Evolutionary conservation across 2,113 vertebrate genomes (phyloP), one percentile per base, ranked within the genome.

Genomic region (Platycercus adscitus): DNA sequence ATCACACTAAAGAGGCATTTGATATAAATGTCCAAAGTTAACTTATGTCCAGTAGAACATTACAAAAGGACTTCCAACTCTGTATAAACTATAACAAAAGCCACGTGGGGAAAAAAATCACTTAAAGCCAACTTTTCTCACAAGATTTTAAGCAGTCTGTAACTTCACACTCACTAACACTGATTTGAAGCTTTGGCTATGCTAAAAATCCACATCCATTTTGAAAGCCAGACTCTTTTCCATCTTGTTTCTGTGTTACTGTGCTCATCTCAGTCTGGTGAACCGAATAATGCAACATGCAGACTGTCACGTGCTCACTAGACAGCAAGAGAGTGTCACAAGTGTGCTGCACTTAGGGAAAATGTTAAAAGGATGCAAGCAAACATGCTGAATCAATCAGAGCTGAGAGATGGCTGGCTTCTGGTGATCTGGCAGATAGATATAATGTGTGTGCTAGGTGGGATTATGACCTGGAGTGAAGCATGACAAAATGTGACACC

Each of bases 391-490:
- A 43, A 84, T 52, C 68, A 39, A 84, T 52, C 68, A 33, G 79
- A 96, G 90, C 82, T 47, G 61, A 47, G 52, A 37, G 52, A 60
- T 1, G 24, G 16, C 55, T 47, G 55, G 71, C 81, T 94, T 53
- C 31, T 43, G 73, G 49, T 31, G 56, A 52, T 0, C 3, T 52
- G 75, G 88, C 70, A 72, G 72, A 33, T 52, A 72, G 72, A 31
- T 47, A 44, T 0, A 31, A 81, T 8, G 43, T 0, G 0, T 8
- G 43, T 0, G 0, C 37, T 10, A 43, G 46, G 31, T 61, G 47
- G 71, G 86, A 37, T 37, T 66, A n/a, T 1, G 17, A 31, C 61
- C 53, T 15, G 35, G 41, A 81, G 76, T 6, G 0, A 87, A 86
- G 70, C 81, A 77, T 3, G 6, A 37, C 29, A 68, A 44, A 35